Evolutionary conservation across 2,888 invertebrate genomes (phyloP), one percentile per base, ranked within the genome.

Genomic region (Tromatobia lineatoria): DNA sequence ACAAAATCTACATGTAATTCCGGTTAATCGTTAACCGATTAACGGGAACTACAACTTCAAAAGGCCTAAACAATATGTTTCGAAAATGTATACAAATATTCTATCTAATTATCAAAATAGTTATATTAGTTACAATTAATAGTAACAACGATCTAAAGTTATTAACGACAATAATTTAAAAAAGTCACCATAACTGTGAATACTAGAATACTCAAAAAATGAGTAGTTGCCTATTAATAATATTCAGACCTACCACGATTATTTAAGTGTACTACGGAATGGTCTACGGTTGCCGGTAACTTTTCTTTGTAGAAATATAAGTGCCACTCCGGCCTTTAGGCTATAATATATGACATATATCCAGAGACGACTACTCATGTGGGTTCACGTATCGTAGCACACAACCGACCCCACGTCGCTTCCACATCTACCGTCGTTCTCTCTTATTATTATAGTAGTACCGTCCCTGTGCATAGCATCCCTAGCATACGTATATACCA

Each of bases 331-430:
- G 3, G 47, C 50, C 18, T 52, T 29, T 13, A 59, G 38, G 45
- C 59, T 74, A n/a, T 59, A 59, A 59, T 59, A 59, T n/a, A 59
- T 29, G 59, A 23, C 23, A 23, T 52, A 59, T 59, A 59, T 34
- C n/a, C n/a, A 34, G 4, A 59, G 2, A 34, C n/a, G n/a, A 15
- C 13, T 59, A n/a, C n/a, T 25, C 23, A 29, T 29, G 13, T n/a
- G 59, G 13, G 29, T 59, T 29, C 59, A 29, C 34, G 59, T 34
- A 29, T n/a, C 4, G 29, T 25, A 25, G 47, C 25, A 34, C 34
- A 15, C 13, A n/a, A 7, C 15, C 29, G 59, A 29, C n/a, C n/a
- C 34, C 34, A 34, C 34, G 34, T 15, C 61, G 8, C 34, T 50
- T 50, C n/a, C 7, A 4, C 61, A 13, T 34, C 15, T 57, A 6